Base-by-base conservation (phyloP, 2,113 vertebrate genomes). In the Oreocharis arfaki region DNA sequence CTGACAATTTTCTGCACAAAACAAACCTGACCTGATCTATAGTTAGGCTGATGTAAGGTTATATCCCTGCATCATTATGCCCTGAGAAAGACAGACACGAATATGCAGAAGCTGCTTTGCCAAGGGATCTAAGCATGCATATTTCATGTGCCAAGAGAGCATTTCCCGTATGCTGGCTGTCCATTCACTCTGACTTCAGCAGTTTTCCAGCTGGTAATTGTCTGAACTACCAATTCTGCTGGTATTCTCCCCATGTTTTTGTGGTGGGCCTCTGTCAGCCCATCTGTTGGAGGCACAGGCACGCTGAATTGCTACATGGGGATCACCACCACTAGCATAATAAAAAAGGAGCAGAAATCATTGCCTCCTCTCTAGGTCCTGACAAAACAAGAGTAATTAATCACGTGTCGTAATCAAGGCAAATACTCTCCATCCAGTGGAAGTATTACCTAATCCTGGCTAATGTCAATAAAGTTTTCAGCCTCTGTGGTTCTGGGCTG, bases 71-170 rank as follows among this genome's bases (percentile, higher is more conserved):
- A 47, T 59, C 60, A 44, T 32, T 44, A 77, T 5, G 30, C 64
- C 32, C 22, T 2, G 35, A 67, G 30, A 80, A 68, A 85, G 37
- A 81, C 47, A 92, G 61, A 70, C 70, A 85, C 33, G 61, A 57
- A 32, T n/a, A 77, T 1, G 8, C 27, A 81, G 42, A 75, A 71
- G 46, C 4, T 92, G 47, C 28, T 89, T 79, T 84, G 87, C 81
- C 81, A 87, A 78, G 50, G 60, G 49, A 89, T 46, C 65, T 37
- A 78, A 57, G 56, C 46, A 75, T 49, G 53, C 70, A 57, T 78
- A 93, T 79, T 92, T 91, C 81, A 76, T 27, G 61, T 27, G 74
- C 74, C 87, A 90, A 59, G 61, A 92, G 87, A 91, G 91, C 67
- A 61, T 71, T 84, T 96, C 75, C 91, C 12, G 1, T 79, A 76